A percentile compares a stretch with the other conserved stretches of the same genome.
phyloP scores from a whole-genome alignment of 2,113 vertebrate genomes.

The Anhinga anhinga region DNA sequence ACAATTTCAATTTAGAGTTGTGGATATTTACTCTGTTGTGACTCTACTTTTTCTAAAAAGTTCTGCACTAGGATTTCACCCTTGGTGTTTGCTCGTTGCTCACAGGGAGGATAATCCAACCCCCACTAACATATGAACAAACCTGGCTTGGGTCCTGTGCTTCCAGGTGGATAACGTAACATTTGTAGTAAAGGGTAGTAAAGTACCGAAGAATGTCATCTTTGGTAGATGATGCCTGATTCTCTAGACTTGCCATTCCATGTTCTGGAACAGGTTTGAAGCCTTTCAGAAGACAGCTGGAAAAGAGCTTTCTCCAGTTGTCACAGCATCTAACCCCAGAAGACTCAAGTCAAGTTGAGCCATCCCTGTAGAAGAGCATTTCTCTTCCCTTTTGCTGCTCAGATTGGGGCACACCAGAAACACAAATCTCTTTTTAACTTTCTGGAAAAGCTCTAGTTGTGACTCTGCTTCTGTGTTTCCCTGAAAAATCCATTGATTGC shows the following conservation, averaged over 20 bases:
- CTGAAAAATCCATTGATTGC: not conserved
- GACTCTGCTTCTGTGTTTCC: not conserved
- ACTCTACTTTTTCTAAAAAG: not conserved
- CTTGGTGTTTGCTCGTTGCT: not conserved
- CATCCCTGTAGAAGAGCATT: accelerated
- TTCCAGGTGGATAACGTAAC: not conserved
- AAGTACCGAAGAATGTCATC: not conserved
- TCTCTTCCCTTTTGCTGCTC: not conserved
- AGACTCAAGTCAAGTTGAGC: not conserved
- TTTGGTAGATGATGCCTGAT: not conserved
- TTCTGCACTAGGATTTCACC: not conserved
- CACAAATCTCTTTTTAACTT: not conserved
- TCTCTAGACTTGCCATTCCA: not conserved
- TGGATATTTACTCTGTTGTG: not conserved
- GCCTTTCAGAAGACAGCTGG: not conserved
- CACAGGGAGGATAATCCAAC: not conserved
- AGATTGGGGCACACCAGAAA: not conserved
- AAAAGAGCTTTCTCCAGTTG: not conserved
- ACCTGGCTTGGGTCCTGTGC: not conserved
- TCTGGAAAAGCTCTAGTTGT: not conserved
- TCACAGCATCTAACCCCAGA: not conserved
- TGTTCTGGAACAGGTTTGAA: not conserved
- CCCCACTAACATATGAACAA: not conserved
- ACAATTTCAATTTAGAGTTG: not conserved
- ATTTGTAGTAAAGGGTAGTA: not conserved